Evolutionary conservation across 2,797 vertebrate species (phyloP).

Genomic region (Danio choprae): DNA sequence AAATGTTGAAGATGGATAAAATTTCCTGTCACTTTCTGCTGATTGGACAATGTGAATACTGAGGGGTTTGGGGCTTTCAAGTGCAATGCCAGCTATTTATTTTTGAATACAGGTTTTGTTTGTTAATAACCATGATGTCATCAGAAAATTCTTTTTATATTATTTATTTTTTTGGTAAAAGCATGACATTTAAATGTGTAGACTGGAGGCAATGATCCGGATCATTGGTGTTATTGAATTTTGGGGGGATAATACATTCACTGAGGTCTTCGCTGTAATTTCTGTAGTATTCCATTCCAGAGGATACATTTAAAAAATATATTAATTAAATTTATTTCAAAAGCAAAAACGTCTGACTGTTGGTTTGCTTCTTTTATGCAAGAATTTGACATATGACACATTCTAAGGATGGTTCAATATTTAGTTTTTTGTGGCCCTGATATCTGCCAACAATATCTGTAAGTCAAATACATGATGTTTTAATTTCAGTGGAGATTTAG

Average conservation of each 20-base stretch:
- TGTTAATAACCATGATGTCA: constrained; percentile 12
- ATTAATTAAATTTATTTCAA: background rate
- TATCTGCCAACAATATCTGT: too few relatives aligned
- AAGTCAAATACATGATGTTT: too few relatives aligned
- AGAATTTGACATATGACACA: background rate
- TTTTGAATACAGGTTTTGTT: constrained; percentile 29
- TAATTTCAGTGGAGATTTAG: too few relatives aligned
- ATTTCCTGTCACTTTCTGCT: background rate
- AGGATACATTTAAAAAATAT: background rate
- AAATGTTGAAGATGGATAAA: background rate
- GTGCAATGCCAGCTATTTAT: background rate
- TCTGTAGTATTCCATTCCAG: constrained; percentile 1
- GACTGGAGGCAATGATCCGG: background rate
- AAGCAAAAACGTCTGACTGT: background rate
- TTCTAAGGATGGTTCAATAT: too few relatives aligned
- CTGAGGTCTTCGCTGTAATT: background rate
- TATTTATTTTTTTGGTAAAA: background rate
- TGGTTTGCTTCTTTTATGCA: background rate
- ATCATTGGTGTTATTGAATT: background rate
- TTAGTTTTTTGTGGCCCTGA: too few relatives aligned
- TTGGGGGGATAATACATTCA: background rate
- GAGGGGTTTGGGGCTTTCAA: background rate
- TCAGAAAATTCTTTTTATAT: background rate
- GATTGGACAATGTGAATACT: background rate
- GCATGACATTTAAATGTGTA: constrained; percentile 24